Evolutionary conservation across 2,113 vertebrate genomes (phyloP).

Genomic region (Rhadina sibilatrix): DNA sequence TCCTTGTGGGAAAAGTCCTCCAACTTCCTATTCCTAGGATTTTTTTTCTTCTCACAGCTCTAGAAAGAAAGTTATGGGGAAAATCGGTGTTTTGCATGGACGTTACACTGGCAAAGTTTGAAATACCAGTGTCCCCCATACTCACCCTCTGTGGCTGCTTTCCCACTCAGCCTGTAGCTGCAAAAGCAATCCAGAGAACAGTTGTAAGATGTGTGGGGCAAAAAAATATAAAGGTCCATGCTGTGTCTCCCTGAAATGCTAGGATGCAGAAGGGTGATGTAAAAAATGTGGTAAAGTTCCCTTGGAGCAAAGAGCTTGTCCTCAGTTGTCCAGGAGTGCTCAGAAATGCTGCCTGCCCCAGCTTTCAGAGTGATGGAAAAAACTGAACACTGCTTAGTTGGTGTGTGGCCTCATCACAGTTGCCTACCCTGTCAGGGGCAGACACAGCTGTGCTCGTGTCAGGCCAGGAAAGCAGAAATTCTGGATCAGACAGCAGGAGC

Average conservation of each 20-base stretch:
- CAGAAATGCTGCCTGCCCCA: neutral
- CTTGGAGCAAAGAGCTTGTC: neutral
- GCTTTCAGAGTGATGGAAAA: neutral
- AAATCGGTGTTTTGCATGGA: neutral
- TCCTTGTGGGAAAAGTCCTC: neutral
- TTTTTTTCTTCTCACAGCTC: neutral
- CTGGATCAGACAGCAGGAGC: neutral
- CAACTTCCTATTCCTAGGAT: neutral
- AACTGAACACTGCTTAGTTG: neutral
- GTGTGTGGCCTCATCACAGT: fast-evolving
- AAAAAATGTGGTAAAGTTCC: neutral
- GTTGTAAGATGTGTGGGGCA: fast-evolving
- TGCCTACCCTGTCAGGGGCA: too few relatives aligned
- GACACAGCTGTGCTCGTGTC: neutral
- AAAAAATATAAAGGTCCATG: fast-evolving
- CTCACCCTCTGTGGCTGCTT: fast-evolving
- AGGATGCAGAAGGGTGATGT: neutral
- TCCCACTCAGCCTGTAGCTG: fast-evolving
- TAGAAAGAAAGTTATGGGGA: neutral
- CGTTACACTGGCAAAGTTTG: neutral
- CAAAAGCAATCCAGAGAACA: neutral
- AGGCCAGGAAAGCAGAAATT: neutral
- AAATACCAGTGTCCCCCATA: fast-evolving
- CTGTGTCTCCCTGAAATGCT: neutral
- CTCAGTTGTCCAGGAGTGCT: neutral